A percentile compares a stretch with the other conserved stretches of the same genome.
These are phyloP conservation scores for Allophyes oxyacanthae DNA, from an alignment of 2,888 invertebrate species.

Conservation along the genomic window DNA sequence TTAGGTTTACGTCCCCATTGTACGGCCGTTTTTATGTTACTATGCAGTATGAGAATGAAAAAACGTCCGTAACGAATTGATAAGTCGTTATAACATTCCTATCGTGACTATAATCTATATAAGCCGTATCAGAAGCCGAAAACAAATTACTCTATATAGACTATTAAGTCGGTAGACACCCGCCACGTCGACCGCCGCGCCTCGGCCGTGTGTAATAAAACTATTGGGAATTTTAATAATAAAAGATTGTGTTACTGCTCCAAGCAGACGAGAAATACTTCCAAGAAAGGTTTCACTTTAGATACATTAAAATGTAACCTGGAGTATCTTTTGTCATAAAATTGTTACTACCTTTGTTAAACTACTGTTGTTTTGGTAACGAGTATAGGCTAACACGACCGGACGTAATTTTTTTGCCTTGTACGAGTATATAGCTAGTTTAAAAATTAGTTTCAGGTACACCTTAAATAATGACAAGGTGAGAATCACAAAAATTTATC, in stretches of 20 bases:
- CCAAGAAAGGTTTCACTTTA: slow-evolving; percentile 47
- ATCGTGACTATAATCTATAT: slow-evolving; percentile 71
- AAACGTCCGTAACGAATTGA: slow-evolving; percentile 73
- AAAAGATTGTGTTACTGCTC: slow-evolving; percentile 48
- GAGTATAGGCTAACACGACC: background rate
- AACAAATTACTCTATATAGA: slow-evolving; percentile 75
- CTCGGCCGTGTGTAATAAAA: slow-evolving; percentile 54
- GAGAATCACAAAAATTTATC: no score
- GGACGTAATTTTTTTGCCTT: background rate
- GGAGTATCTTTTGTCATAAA: slow-evolving; percentile 35
- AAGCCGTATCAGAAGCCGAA: slow-evolving; percentile 75
- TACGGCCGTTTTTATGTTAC: slow-evolving; percentile 26
- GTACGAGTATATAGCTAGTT: no score
- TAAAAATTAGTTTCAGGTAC: no score
- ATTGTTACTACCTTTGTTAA: slow-evolving; percentile 18
- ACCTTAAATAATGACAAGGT: no score
- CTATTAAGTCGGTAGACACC: slow-evolving; percentile 60
- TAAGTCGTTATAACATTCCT: slow-evolving; percentile 78
- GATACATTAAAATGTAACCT: slow-evolving; percentile 31
- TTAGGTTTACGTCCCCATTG: slow-evolving; percentile 38
- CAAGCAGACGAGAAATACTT: slow-evolving; percentile 40
- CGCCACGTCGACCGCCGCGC: slow-evolving; percentile 42
- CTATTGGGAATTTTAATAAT: slow-evolving; percentile 65
- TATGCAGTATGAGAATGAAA: slow-evolving; percentile 56
- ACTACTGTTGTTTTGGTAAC: background rate